Conservation (phyloP, 2,797 vertebrate species). For the Micromesistius poutassou region DNA sequence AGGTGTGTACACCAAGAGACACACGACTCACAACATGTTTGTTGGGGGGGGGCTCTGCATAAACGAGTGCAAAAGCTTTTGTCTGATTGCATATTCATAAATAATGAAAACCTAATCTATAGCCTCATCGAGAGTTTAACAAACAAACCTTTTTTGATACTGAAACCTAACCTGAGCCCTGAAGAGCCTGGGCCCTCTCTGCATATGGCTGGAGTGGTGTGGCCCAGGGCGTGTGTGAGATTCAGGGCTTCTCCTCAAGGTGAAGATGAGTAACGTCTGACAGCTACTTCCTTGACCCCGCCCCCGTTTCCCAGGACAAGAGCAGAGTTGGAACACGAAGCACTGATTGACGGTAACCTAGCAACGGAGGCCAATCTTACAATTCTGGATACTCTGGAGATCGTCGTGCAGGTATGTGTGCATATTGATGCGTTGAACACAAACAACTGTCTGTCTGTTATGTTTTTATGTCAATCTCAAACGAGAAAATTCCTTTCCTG, state of each 20-base stretch:
- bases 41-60: too few relatives aligned
- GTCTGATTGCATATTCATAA: not conserved
- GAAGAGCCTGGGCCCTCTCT: not conserved
- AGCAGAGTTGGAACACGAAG: slow-evolving; percentile 97
- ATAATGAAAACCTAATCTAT: not conserved
- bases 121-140: not conserved
- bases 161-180: not conserved
- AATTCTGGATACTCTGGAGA: slow-evolving; percentile 94
- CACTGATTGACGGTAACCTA: slow-evolving; percentile 95
- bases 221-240: slow-evolving; percentile 16
- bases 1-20: slow-evolving; percentile 31
- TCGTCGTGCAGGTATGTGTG: slow-evolving; percentile 89
- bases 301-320: slow-evolving; percentile 76
- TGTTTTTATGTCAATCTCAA: not conserved
- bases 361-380: slow-evolving; percentile 96
- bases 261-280: slow-evolving; percentile 7
- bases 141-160: not conserved
- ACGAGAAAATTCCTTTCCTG: not conserved
- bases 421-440: not conserved
- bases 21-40: too few relatives aligned
- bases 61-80: too few relatives aligned
- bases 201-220: slow-evolving; percentile 37
- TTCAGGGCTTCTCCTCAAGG: slow-evolving; percentile 21
- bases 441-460: too few relatives aligned
- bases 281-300: not conserved